These are phyloP conservation scores for Pagrus major DNA, from an alignment of 2,113 vertebrate genomes.

Conservation along the genomic window DNA sequence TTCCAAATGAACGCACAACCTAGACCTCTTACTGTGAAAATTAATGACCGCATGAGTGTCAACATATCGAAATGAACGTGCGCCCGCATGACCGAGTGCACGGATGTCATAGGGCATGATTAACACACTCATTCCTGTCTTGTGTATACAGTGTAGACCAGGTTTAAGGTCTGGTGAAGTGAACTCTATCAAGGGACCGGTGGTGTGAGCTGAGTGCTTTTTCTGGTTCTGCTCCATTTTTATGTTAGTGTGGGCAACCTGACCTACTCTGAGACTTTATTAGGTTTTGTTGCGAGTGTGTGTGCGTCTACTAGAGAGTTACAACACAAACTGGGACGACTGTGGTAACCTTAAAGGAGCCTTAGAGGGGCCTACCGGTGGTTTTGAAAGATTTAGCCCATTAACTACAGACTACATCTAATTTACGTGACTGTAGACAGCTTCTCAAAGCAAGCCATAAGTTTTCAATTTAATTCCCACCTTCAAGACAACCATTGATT, in stretches of 20 bases:
- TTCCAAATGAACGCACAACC: background rate
- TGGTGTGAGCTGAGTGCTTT: slow-evolving; percentile 32
- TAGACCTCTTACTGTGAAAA: slow-evolving; percentile 18
- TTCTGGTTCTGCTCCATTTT: slow-evolving; percentile 37
- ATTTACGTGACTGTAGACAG: slow-evolving; percentile 17
- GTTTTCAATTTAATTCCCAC: slow-evolving; percentile 2
- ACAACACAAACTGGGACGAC: slow-evolving; percentile 7
- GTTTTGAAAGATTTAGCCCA: slow-evolving; percentile 24
- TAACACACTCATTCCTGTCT: slow-evolving; percentile 48
- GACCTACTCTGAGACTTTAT: slow-evolving; percentile 24
- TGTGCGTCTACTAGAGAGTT: background rate
- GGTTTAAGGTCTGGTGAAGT: slow-evolving; percentile 46
- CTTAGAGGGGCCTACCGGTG: background rate
- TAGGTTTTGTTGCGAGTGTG: slow-evolving; percentile 14
- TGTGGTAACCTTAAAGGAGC: slow-evolving; percentile 23
- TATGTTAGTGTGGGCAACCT: slow-evolving; percentile 21
- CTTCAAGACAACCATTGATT: slow-evolving; percentile 1
- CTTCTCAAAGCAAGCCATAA: background rate
- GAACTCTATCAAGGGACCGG: slow-evolving; percentile 32
- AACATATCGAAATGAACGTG: background rate
- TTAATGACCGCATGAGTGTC: background rate
- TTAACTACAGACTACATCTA: slow-evolving; percentile 4
- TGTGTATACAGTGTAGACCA: slow-evolving; percentile 43
- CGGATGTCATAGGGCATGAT: slow-evolving; percentile 42
- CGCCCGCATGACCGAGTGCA: background rate